Evolutionary conservation across 2,888 invertebrate genomes (phyloP).

Genomic region (Dolomedes plantarius): DNA sequence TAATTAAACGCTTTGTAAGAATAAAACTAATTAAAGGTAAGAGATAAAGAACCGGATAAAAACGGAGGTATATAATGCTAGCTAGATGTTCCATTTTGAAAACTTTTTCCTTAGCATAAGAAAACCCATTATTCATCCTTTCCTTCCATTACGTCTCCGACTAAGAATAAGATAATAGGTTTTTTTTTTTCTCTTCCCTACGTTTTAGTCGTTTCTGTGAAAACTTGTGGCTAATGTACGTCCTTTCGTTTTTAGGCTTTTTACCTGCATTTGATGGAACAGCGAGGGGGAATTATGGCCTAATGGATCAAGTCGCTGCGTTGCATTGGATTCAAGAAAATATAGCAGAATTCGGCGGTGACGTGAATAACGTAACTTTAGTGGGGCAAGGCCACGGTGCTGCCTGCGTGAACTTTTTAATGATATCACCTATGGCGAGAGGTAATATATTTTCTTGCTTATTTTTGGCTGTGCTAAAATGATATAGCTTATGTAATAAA

Average conservation of each 20-base stretch:
- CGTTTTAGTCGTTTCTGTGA: neutral
- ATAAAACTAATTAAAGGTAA: no score
- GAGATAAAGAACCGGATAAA: no score
- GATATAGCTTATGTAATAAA: no score
- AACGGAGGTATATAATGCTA: no score
- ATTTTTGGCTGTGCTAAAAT: neutral
- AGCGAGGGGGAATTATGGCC: conserved; percentile 86
- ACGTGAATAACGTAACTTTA: conserved; percentile 92
- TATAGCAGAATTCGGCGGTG: conserved; percentile 95
- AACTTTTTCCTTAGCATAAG: neutral
- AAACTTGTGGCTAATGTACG: neutral
- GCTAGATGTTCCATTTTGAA: neutral
- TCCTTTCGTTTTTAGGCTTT: conserved; percentile 75
- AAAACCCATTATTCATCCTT: neutral
- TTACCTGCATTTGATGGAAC: conserved; percentile 77
- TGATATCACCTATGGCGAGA: conserved; percentile 96
- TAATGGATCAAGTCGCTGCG: conserved; percentile 98
- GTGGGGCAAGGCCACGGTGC: conserved; percentile 98
- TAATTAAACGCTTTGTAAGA: no score
- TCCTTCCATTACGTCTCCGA: neutral
- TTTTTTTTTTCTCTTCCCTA: neutral
- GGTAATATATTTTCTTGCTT: no score
- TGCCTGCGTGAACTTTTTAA: conserved; percentile 96
- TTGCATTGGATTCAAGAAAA: conserved; percentile 98
- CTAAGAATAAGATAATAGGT: neutral